These are phyloP conservation scores for Heliconius charithonia DNA, from an alignment of 2,888 invertebrate species.

Conservation along the genomic window DNA sequence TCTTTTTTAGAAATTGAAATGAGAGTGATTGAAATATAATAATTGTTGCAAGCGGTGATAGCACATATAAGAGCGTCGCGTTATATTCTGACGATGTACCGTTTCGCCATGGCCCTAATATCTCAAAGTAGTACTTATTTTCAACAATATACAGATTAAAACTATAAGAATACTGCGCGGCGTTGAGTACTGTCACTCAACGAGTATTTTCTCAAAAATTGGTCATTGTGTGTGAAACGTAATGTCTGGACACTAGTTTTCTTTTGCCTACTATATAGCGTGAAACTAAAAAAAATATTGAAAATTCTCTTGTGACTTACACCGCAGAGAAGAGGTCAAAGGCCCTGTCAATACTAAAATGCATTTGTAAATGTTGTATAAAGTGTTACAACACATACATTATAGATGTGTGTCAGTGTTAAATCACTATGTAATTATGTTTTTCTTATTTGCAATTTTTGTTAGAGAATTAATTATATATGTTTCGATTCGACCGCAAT, in stretches of 20 bases:
- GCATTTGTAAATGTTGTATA: constrained; percentile 44
- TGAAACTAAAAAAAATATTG: neutral
- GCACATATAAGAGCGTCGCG: too few relatives aligned
- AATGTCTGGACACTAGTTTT: neutral
- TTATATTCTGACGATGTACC: too few relatives aligned
- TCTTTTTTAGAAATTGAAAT: too few relatives aligned
- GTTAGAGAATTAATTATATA: neutral
- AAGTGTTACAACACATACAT: constrained; percentile 48
- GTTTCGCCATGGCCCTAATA: too few relatives aligned
- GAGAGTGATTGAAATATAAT: too few relatives aligned
- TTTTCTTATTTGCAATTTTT: neutral
- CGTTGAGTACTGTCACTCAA: neutral
- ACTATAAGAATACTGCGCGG: neutral
- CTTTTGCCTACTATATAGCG: neutral
- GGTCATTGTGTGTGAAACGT: accelerated
- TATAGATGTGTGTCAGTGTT: constrained; percentile 22
- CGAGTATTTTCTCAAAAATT: neutral
- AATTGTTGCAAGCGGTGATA: too few relatives aligned
- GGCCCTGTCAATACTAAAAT: constrained; percentile 61
- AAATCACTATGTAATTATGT: constrained; percentile 11
- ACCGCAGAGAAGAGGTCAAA: constrained; percentile 57
- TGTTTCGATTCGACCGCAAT: neutral
- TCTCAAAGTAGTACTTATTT: too few relatives aligned
- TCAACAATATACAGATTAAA: too few relatives aligned
- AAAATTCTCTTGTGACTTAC: constrained; percentile 42